Evolutionary conservation across 2,797 vertebrate genomes (phyloP).

Genomic region (Lutjanus argentimaculatus): DNA sequence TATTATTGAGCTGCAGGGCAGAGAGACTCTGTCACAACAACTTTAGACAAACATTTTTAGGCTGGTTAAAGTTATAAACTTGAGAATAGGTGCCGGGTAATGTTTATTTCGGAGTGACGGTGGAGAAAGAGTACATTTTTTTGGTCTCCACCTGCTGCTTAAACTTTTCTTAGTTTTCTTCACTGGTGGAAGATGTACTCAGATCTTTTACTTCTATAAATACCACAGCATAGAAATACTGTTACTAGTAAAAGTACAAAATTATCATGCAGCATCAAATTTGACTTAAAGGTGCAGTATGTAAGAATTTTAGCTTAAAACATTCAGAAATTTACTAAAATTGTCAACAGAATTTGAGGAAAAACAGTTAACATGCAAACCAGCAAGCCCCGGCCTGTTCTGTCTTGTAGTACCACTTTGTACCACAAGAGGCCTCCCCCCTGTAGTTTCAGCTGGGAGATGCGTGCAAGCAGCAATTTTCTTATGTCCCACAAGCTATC

Average conservation of each 20-base stretch:
- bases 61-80: slow-evolving; percentile 9
- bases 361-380: too few species aligned
- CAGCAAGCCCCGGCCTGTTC: too few species aligned
- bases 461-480: too few species aligned
- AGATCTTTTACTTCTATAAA: not conserved
- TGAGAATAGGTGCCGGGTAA: not conserved
- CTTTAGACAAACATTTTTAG: slow-evolving; percentile 4
- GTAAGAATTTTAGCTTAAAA: too few species aligned
- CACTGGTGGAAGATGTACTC: not conserved
- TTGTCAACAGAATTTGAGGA: too few species aligned
- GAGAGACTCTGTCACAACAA: not conserved
- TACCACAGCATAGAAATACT: not conserved
- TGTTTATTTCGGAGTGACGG: not conserved
- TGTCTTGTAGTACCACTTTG: too few species aligned
- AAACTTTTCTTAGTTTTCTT: not conserved
- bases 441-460: too few species aligned
- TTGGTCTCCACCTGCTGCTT: not conserved
- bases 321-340: too few species aligned
- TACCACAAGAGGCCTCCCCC: too few species aligned
- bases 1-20: slow-evolving; percentile 17
- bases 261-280: too few species aligned
- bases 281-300: too few species aligned
- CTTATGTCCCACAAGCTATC: too few species aligned
- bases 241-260: not conserved
- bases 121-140: not conserved